Percentiles rank a stretch among this genome's conserved stretches.
phyloP scores from a whole-genome alignment of 2,888 invertebrate genomes.

The Congeria kusceri region DNA sequence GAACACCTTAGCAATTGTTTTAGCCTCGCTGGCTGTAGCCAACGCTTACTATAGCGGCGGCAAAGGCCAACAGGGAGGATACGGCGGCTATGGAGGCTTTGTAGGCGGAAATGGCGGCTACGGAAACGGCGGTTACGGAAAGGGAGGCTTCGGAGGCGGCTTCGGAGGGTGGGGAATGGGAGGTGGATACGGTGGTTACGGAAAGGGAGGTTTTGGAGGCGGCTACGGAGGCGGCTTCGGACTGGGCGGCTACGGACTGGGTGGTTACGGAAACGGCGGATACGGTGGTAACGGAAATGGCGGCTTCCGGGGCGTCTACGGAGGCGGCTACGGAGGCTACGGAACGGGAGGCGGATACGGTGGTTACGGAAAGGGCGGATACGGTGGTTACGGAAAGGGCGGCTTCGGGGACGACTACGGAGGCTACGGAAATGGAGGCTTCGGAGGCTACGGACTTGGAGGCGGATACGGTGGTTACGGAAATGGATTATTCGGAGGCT shows the following conservation, averaged over 20 bases:
- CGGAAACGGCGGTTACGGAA: neutral
- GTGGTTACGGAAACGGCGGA: neutral
- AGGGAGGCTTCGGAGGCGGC: constrained; percentile 15
- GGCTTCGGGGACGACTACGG: constrained; percentile 8
- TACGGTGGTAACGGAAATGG: neutral
- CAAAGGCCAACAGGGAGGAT: neutral
- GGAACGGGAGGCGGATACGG: too few relatives aligned
- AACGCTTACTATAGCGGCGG: neutral
- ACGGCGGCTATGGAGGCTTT: constrained; percentile 12
- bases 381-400: neutral
- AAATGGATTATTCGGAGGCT: constrained; percentile 29
- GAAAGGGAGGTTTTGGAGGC: neutral
- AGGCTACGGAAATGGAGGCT: constrained; percentile 6
- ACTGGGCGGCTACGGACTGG: constrained; percentile 2
- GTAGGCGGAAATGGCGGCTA: constrained; percentile 6
- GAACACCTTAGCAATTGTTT: neutral
- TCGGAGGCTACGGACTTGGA: constrained; percentile 11
- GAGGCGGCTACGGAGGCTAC: neutral
- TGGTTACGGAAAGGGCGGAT: neutral
- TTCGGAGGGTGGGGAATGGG: too few relatives aligned
- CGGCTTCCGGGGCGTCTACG: neutral
- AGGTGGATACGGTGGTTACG: too few relatives aligned
- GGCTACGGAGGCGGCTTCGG: constrained; percentile 1
- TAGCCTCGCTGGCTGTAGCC: neutral
- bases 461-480: constrained; percentile 17